Evolutionary conservation across 2,113 vertebrate species (phyloP), one percentile per base, ranked within the genome.

Genomic region (Dasyornis broadbenti): DNA sequence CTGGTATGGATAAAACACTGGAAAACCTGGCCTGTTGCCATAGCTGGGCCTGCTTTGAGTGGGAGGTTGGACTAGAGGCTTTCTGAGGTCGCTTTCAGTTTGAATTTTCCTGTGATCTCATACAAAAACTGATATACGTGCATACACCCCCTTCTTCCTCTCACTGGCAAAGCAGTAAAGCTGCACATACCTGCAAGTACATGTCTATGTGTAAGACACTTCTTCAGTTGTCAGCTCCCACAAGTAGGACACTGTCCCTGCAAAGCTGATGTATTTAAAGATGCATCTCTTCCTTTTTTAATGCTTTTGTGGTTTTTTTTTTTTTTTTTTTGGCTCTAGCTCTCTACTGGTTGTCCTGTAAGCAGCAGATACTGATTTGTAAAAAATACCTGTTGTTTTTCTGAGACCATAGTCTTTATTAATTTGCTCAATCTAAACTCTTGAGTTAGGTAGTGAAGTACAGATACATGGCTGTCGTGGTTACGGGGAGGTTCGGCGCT

Each of bases 61-160:
- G 27, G n/a, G 35, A 77, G 14, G 22, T 68, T 40, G 22, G 40
- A 42, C 33, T 81, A 8, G 30, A 80, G 37, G 26, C 19, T 87
- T 92, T 78, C 30, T 54, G 84, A 71, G 61, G 57, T 79, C 37
- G 3, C 37, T 73, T 92, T 28, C 22, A 56, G 28, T 50, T 80
- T 63, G 28, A 59, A 35, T 85, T 90, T 23, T 33, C 13, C n/a
- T 44, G 6, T 40, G 28, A 28, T 76, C 19, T 89, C 7, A 14
- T 72, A 24, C 12, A 72, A 47, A 70, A 80, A 8, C 8, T 16
- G 15, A 21, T 50, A 37, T 2, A 15, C 52, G 21, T 90, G 20
- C 30, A 15, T 16, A 3, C 6, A 12, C 3, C 0, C 7, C 12
- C 7, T 30, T 1, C 0, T 64, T 19, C 26, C 28, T 53, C 33